Evolutionary conservation across 2,888 invertebrate genomes (phyloP).

Genomic region (Sphaerophoria rueppellii): DNA sequence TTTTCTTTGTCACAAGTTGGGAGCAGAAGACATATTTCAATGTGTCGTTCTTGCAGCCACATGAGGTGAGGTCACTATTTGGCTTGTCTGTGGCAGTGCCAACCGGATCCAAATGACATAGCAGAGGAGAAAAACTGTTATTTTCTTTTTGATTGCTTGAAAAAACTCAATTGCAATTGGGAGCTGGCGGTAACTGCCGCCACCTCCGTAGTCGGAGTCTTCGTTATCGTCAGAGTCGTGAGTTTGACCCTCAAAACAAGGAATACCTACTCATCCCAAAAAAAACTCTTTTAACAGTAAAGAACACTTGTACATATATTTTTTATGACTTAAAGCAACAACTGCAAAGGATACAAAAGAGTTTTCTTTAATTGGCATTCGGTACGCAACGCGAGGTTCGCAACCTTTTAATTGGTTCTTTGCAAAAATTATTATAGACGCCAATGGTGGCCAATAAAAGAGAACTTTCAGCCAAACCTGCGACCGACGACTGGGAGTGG

Average conservation of each 20-base stretch:
- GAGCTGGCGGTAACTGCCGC: conserved; percentile 37
- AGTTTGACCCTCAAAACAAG: conserved; percentile 53
- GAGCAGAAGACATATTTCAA: conserved; percentile 70
- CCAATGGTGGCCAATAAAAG: conserved; percentile 55
- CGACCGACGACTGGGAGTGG: conserved; percentile 17
- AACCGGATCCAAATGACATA: conserved; percentile 44
- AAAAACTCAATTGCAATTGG: conserved; percentile 48
- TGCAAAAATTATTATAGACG: conserved; percentile 9
- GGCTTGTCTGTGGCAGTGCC: background rate
- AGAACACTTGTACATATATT: background rate
- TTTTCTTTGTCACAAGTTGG: conserved; percentile 66
- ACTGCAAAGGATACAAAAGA: conserved; percentile 43
- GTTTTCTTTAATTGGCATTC: conserved; percentile 65
- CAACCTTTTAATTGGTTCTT: conserved; percentile 64
- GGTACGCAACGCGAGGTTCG: conserved; percentile 51
- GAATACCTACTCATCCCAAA: conserved; percentile 28
- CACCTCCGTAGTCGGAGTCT: too few relatives aligned
- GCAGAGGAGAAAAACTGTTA: background rate
- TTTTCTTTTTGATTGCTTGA: background rate
- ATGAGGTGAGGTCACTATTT: conserved; percentile 59
- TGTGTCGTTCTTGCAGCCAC: conserved; percentile 62
- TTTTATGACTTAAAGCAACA: conserved; percentile 51
- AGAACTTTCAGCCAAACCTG: conserved; percentile 14
- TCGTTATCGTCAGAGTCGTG: background rate
- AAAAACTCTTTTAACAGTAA: background rate